phyloP scores from a whole-genome alignment of 2,113 vertebrate genomes.

The Cavia porcellus region DNA sequence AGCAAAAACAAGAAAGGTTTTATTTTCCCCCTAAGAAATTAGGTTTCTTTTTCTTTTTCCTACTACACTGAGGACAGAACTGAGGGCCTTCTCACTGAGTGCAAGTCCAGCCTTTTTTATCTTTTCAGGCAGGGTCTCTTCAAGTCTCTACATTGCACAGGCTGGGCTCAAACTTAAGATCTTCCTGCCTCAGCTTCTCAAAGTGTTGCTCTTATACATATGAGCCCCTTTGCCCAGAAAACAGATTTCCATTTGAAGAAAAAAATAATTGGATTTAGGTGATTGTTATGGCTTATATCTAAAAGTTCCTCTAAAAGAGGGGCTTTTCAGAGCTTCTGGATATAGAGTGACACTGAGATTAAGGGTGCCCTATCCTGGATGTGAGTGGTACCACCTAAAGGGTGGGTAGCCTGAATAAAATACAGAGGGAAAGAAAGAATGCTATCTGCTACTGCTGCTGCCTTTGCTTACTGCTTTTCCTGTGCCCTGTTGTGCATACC shows the following conservation, averaged over 20 bases:
- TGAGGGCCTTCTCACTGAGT: neutral
- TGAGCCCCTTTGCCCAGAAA: neutral
- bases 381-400: neutral
- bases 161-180: neutral
- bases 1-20: neutral
- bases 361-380: neutral
- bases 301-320: neutral
- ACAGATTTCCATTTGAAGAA: neutral
- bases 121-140: neutral
- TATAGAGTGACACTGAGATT: neutral
- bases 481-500: neutral
- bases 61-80: neutral
- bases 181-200: neutral
- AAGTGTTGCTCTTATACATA: neutral
- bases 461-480: neutral
- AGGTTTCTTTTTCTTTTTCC: neutral
- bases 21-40: neutral
- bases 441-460: neutral
- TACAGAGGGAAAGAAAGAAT: neutral
- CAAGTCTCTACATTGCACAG: neutral
- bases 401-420: neutral
- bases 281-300: neutral
- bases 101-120: neutral
- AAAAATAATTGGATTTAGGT: neutral
- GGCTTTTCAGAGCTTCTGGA: neutral